Percentiles rank a stretch among this genome's conserved stretches.
Conservation (phyloP, 2,888 invertebrate species). For the Odiellus spinosus region DNA sequence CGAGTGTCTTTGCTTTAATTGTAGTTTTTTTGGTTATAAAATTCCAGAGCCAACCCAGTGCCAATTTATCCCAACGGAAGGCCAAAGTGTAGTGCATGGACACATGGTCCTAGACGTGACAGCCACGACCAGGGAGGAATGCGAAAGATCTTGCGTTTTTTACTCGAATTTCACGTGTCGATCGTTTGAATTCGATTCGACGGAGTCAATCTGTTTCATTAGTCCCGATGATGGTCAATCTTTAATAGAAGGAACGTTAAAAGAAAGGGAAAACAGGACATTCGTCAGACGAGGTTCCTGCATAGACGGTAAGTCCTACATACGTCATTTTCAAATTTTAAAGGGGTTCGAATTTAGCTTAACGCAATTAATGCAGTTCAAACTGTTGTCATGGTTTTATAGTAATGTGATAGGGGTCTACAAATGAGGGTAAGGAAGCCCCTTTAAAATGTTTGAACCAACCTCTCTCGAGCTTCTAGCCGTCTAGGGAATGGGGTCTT, state of each 20-base stretch:
- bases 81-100: constrained; percentile 6
- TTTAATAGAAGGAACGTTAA: not conserved
- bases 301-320: constrained; percentile 15
- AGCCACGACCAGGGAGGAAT: constrained; percentile 5
- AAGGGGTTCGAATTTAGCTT: too few relatives aligned
- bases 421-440: too few relatives aligned
- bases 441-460: too few relatives aligned
- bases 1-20: too few relatives aligned
- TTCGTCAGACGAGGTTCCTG: constrained; percentile 14
- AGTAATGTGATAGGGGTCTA: too few relatives aligned
- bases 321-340: too few relatives aligned
- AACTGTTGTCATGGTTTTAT: too few relatives aligned
- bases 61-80: constrained; percentile 8
- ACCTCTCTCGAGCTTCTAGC: too few relatives aligned
- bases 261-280: not conserved
- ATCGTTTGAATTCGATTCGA: constrained; percentile 8
- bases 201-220: constrained; percentile 5
- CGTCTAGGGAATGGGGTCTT: too few relatives aligned
- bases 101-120: constrained; percentile 5
- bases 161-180: constrained; percentile 11
- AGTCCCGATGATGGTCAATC: constrained; percentile 12
- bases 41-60: constrained; percentile 9
- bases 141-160: constrained; percentile 9
- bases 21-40: too few relatives aligned
- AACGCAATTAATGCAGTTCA: too few relatives aligned